phyloP scores from a whole-genome alignment of 1,140 invertebrate genomes.

The Condylostylus longicornis region DNA sequence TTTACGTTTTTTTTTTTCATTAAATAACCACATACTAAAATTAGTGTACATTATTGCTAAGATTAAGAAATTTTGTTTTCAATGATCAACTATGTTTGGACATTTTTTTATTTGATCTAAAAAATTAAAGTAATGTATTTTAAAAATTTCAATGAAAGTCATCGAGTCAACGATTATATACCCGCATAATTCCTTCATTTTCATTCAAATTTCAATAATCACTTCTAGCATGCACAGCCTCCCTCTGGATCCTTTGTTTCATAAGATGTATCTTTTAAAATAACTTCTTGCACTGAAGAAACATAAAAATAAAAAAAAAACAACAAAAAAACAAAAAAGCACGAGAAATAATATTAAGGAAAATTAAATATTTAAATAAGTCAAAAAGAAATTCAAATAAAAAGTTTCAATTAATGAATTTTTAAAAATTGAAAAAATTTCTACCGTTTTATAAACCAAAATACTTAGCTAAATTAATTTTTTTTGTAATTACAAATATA shows the following conservation, averaged over 20 bases:
- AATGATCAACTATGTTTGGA: neutral
- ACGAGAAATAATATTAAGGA: too few species aligned
- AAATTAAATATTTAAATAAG: neutral
- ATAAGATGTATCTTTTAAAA: slow-evolving; percentile 87
- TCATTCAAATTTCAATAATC: slow-evolving; percentile 16
- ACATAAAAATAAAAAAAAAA: too few species aligned
- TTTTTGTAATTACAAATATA: too few species aligned
- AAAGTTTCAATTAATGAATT: slow-evolving; percentile 33
- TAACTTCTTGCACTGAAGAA: slow-evolving; percentile 89
- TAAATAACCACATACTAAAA: too few species aligned
- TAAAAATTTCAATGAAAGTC: neutral
- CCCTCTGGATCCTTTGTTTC: slow-evolving; percentile 81
- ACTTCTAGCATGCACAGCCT: slow-evolving; percentile 86
- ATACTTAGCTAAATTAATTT: too few species aligned
- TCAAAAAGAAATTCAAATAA: too few species aligned
- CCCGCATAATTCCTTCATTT: too few species aligned
- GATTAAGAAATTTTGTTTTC: neutral
- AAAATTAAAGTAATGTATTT: neutral
- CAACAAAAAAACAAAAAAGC: slow-evolving; percentile 4
- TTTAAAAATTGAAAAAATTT: slow-evolving; percentile 34
- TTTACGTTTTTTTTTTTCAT: too few species aligned
- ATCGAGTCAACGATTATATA: neutral
- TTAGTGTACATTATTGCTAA: too few species aligned
- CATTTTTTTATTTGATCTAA: neutral
- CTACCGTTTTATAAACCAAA: too few species aligned